These are phyloP conservation scores for Stegostoma tigrinum DNA, from an alignment of 2,113 vertebrate genomes.

Conservation along the genomic window DNA sequence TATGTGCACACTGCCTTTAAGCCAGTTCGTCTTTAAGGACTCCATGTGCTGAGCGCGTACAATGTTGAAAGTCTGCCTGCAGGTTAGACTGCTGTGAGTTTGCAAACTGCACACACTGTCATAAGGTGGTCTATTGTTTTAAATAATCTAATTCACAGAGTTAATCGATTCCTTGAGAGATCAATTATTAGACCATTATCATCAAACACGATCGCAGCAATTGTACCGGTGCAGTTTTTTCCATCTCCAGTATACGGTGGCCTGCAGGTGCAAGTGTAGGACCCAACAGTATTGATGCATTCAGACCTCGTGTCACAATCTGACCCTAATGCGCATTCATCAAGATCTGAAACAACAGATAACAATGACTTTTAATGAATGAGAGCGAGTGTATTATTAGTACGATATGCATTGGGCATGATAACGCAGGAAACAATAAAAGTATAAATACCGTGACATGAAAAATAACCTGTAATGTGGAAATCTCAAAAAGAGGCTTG, in stretches of 20 bases:
- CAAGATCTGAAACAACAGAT: conserved; percentile 65
- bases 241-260: conserved; percentile 82
- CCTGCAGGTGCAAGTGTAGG: conserved; percentile 77
- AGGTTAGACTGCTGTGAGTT: too few relatives aligned
- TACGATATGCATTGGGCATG: too few relatives aligned
- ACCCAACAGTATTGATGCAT: conserved; percentile 86
- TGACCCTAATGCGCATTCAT: conserved; percentile 89
- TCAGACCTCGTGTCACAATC: conserved; percentile 77
- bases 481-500: background rate
- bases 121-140: too few relatives aligned
- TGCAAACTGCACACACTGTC: too few relatives aligned
- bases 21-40: too few relatives aligned
- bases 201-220: background rate
- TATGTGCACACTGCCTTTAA: too few relatives aligned
- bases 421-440: background rate
- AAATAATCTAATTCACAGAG: too few relatives aligned
- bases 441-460: background rate
- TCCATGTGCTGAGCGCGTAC: too few relatives aligned
- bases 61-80: too few relatives aligned
- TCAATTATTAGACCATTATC: too few relatives aligned
- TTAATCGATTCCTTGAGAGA: too few relatives aligned
- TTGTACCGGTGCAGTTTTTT: conserved; percentile 84
- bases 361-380: background rate
- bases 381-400: background rate
- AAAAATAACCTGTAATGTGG: background rate